Base-by-base conservation (phyloP, 2,113 vertebrate genomes). In the Pelodiscus sinensis region DNA sequence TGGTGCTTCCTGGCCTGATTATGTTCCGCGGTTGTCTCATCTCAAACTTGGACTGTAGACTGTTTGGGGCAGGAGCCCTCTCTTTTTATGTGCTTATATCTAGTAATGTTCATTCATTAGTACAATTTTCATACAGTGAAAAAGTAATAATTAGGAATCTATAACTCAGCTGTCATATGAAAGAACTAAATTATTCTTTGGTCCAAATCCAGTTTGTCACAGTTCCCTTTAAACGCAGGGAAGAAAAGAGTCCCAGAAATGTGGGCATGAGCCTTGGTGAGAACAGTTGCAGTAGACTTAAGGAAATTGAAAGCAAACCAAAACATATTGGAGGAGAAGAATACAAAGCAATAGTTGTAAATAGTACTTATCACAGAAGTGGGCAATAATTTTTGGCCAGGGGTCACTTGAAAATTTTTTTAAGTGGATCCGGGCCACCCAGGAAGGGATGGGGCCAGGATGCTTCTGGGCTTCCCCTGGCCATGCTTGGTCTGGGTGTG, bases 1-100 rank as follows among this genome's bases (percentile, higher is more conserved):
- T 85, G 31, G 7, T 12, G 73, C 12, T 11, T 9, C 1, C 68
- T 57, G 9, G 2, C 10, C 57, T 89, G 92, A 68, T 81, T 79
- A 8, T 87, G 24, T 79, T 19, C n/a, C 0, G 60, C 71, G 25
- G n/a, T 79, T 87, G 56, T 90, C 60, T 21, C 51, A 31, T 73
- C 3, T 81, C 80, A 11, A 1, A 4, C 57, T 88, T n/a, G 44
- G 35, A 21, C 35, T 54, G 79, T 81, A 52, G 57, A n/a, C 44
- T 89, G 51, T 94, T 81, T 56, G 80, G 83, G 88, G 68, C 54
- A 65, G 68, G 35, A n/a, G 50, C 50, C 29, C 82, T 94, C 1
- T 81, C 27, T n/a, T 92, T 78, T 44, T 44, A 1, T 50, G 29
- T 87, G 38, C 29, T 93, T 90, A 54, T 55, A 88, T 44, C 90